phyloP scores from a whole-genome alignment of 2,113 vertebrate genomes.

The Sturnira hondurensis region DNA sequence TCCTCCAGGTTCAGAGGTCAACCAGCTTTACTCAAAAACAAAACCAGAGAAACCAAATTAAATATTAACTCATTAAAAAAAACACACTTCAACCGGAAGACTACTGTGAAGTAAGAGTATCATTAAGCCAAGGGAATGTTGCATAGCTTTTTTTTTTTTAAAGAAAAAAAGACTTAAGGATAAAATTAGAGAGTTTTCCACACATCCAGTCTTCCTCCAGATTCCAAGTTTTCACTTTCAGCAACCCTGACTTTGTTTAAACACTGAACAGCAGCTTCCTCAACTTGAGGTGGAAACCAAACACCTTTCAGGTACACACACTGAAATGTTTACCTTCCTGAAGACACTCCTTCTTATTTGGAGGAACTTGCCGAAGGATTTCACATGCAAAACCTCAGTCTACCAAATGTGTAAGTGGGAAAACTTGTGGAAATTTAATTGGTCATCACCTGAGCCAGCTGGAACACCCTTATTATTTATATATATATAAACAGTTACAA shows the following conservation, averaged over 20 bases:
- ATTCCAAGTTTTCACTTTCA: neutral
- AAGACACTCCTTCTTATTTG: neutral
- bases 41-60: slow-evolving; percentile 54
- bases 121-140: neutral
- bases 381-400: neutral
- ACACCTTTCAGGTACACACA: neutral
- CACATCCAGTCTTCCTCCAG: neutral
- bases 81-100: neutral
- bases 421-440: neutral
- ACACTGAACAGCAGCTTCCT: neutral
- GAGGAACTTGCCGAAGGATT: neutral
- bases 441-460: neutral
- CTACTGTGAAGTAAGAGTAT: neutral
- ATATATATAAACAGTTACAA: neutral
- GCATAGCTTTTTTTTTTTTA: neutral
- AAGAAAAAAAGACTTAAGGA: neutral
- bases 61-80: slow-evolving; percentile 59
- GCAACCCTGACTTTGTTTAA: neutral
- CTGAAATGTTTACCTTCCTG: neutral
- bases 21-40: slow-evolving; percentile 12
- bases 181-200: neutral
- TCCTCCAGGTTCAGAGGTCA: slow-evolving; percentile 30
- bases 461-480: neutral
- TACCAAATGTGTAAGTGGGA: neutral
- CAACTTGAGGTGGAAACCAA: neutral